Evolutionary conservation across 2,113 vertebrate species (phyloP).

Genomic region (Ceyx margarethae): DNA sequence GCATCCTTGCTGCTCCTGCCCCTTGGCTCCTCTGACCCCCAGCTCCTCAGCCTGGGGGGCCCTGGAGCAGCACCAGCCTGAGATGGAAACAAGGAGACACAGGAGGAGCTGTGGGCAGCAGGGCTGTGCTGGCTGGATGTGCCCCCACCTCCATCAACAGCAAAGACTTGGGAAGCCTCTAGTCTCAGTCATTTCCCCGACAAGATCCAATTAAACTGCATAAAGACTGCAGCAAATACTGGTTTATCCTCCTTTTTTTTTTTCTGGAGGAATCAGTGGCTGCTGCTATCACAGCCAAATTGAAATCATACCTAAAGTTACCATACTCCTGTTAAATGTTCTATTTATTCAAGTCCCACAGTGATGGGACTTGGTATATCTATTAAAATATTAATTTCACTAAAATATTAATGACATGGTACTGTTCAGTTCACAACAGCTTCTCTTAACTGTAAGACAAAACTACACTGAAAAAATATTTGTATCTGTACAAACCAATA

Average conservation of each 20-base stretch:
- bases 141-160: background rate
- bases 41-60: too few relatives aligned
- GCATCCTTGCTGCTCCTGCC: accelerated
- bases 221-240: background rate
- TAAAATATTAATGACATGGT: constrained; percentile 40
- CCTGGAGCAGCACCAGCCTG: background rate
- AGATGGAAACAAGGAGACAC: background rate
- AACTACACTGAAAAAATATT: background rate
- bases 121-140: background rate
- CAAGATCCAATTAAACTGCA: background rate
- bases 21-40: background rate
- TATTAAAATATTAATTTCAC: constrained; percentile 47
- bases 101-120: too few relatives aligned
- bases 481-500: background rate
- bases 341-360: background rate
- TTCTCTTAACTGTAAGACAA: constrained; percentile 25
- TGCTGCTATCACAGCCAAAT: background rate
- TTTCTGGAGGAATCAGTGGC: background rate
- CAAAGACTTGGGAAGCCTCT: background rate
- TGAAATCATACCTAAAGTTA: background rate
- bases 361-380: background rate
- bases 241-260: too few relatives aligned
- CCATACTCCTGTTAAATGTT: background rate
- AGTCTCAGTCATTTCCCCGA: background rate
- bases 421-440: background rate